phyloP scores from a whole-genome alignment of 2,113 vertebrate species.

The Machaerirhynchus nigripectus region DNA sequence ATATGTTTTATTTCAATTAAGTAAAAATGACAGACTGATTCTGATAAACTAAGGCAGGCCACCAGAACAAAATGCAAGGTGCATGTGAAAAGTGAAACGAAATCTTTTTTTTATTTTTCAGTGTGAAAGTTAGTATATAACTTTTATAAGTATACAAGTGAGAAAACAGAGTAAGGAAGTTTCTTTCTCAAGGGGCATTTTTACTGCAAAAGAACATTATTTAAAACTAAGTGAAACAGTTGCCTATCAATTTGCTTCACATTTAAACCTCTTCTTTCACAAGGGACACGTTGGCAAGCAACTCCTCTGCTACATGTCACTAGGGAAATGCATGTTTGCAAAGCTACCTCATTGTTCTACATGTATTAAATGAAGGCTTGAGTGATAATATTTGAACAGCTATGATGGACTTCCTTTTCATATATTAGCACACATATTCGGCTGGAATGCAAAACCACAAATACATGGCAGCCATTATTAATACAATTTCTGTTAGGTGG shows the following conservation, averaged over 20 bases:
- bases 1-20: not conserved
- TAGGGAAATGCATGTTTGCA: not conserved
- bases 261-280: not conserved
- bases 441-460: not conserved
- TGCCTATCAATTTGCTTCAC: not conserved
- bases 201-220: not conserved
- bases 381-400: not conserved
- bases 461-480: not conserved
- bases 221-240: not conserved
- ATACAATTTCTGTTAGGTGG: not conserved
- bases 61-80: not conserved
- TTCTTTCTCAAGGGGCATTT: not conserved
- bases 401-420: not conserved
- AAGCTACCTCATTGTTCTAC: not conserved
- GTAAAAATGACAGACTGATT: slow-evolving; percentile 35
- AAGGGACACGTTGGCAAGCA: not conserved
- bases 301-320: not conserved
- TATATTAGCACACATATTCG: not conserved
- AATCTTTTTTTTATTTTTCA: not conserved
- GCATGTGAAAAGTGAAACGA: not conserved
- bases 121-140: not conserved
- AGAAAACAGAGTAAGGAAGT: not conserved
- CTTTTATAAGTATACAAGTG: not conserved
- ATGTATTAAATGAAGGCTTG: not conserved
- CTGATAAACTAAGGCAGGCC: not conserved